A percentile compares a stretch with the other conserved stretches of the same genome.
Conservation (phyloP, 2,888 invertebrate species). For the Oeneis ivallda region DNA sequence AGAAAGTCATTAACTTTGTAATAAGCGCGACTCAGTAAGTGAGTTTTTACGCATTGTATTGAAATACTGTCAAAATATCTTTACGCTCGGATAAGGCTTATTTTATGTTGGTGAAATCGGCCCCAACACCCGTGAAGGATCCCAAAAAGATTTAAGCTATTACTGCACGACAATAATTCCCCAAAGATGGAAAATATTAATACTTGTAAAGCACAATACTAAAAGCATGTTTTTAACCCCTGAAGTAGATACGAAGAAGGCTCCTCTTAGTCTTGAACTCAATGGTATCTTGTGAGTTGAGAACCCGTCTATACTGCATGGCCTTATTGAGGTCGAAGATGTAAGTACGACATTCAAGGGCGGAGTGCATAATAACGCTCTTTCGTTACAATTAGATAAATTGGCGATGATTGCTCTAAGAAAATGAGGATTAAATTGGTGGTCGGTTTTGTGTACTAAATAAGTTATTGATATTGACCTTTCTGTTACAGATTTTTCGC, state of each 20-base stretch:
- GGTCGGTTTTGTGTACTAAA: background rate
- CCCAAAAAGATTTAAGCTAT: too few species aligned
- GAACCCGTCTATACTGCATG: constrained; percentile 7
- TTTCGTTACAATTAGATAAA: constrained; percentile 4
- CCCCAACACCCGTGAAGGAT: too few species aligned
- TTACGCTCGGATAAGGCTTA: too few species aligned
- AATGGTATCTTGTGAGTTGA: background rate
- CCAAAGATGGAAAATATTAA: too few species aligned
- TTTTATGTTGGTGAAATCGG: too few species aligned
- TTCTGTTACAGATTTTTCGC: background rate
- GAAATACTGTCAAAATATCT: too few species aligned
- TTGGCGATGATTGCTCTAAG: background rate
- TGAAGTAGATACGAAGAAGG: background rate
- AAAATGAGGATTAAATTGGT: background rate
- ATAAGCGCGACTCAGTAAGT: too few species aligned
- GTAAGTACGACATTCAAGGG: constrained; percentile 17
- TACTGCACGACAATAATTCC: too few species aligned
- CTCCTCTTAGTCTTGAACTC: background rate
- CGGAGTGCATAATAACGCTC: constrained; percentile 4
- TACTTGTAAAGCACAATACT: too few species aligned
- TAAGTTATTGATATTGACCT: background rate
- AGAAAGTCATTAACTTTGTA: too few species aligned
- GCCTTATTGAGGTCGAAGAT: constrained; percentile 24
- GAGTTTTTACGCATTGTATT: too few species aligned
- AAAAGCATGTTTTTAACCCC: background rate